Evolutionary conservation across 1,140 invertebrate genomes (phyloP).

Genomic region (Macrobrachium rosenbergii): DNA sequence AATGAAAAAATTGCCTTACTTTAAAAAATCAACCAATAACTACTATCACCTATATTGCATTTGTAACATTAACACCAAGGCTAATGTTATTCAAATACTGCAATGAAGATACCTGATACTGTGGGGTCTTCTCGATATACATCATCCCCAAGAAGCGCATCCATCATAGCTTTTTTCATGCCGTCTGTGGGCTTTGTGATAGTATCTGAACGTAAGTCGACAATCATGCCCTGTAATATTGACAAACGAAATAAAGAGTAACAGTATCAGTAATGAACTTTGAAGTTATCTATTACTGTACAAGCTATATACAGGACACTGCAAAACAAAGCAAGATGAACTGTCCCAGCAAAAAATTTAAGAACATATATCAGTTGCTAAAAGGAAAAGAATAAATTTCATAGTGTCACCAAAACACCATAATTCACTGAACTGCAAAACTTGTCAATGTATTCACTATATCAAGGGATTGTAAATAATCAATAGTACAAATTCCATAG

Average conservation of each 20-base stretch:
- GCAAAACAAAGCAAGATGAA: not conserved
- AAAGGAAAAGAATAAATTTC: too few species aligned
- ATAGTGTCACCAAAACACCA: too few species aligned
- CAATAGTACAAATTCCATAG: too few species aligned
- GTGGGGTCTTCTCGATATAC: slow-evolving; percentile 95
- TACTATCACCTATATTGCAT: not conserved
- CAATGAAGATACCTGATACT: slow-evolving; percentile 76
- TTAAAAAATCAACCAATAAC: too few species aligned
- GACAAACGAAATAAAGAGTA: too few species aligned
- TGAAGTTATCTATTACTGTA: not conserved
- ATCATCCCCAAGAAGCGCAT: slow-evolving; percentile 92
- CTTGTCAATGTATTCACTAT: too few species aligned
- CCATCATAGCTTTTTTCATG: slow-evolving; percentile 90
- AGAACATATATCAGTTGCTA: too few species aligned
- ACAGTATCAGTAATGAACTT: not conserved
- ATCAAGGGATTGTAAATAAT: too few species aligned
- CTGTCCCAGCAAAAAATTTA: too few species aligned
- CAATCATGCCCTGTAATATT: slow-evolving; percentile 67
- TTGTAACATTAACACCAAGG: not conserved
- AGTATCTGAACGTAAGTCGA: slow-evolving; percentile 83
- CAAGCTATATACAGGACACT: not conserved
- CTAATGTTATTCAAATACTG: too few species aligned
- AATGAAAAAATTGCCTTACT: too few species aligned
- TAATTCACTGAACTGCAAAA: too few species aligned
- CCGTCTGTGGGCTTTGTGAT: slow-evolving; percentile 81